Evolutionary conservation across 2,113 vertebrate genomes (phyloP), one percentile per base, ranked within the genome.

Genomic region (Sinocyclocheilus anophthalmus): DNA sequence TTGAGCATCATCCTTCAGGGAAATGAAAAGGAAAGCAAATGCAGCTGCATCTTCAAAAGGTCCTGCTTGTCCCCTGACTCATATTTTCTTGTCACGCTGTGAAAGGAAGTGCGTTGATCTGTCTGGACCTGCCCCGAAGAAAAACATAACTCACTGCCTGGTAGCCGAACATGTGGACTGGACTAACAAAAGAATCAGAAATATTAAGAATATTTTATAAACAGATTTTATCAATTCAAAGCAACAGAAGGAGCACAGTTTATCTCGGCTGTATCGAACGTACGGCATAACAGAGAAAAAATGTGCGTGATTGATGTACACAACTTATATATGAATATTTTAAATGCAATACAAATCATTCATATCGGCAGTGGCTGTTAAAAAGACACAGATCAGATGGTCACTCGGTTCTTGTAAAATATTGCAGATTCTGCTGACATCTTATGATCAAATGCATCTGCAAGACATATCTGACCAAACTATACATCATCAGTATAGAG

Each of bases 1-100:
- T 65, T 84, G 81, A 72, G 59, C 53, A 39, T 48, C 59, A 16
- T 87, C 85, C 80, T 87, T 86, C 81, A 84, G 72, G 39, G 61
- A 84, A 88, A 86, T 80, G 57, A 86, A 85, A 85, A 80, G 84
- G 30, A 87, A 85, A 89, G 85, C 81, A 86, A 90, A 88, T 79
- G 80, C 83, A 84, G 88, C 87, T 83, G 88, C 77, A 82, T 59
- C 83, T 87, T 89, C 81, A 89, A 82, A 89, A 81, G 81, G 76
- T 61, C 73, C 72, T 69, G 77, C 24, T 80, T 63, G 50, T 67
- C 79, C 53, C 63, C 77, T 20, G 42, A 85, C 57, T 87, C 53
- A 33, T 78, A 86, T 80, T 87, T 88, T 83, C 82, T 83, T 79
- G 80, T 89, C 72, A 81, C 53, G 53, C 61, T 80, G 75, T 57